Evolutionary conservation across 2,888 invertebrate genomes (phyloP), one percentile per base, ranked within the genome.

Genomic region (Tethea ocularis): DNA sequence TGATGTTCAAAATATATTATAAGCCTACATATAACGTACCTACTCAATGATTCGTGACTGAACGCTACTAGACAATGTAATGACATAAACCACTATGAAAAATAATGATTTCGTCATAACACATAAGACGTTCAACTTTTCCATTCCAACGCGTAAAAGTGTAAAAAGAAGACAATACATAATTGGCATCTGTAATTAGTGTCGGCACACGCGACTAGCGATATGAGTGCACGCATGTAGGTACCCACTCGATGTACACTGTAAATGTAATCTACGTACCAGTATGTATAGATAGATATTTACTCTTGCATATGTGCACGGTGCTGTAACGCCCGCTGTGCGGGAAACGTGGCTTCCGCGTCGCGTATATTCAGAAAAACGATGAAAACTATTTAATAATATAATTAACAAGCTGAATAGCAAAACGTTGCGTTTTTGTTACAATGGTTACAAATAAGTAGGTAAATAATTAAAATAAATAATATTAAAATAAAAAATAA

Each of bases 91-190:
- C 67, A 73, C 70, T 72, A 70, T 66, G 69, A 70, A 73, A 77
- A 77, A 63, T 67, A 75, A 78, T 77, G 72, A 79, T 83, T 80
- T 83, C 82, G 77, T 86, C 78, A 85, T 82, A 78, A 74, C 77
- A 80, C 80, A 75, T 78, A 76, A 86, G 80, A 81, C 86, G 75
- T 84, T 87, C 86, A 86, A 88, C 88, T 88, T 88, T 89, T 89
- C 86, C 86, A 87, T 86, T 88, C 80, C 81, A 78, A 80, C 74
- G 83, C 83, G 79, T 80, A 80, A 78, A 82, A 78, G 78, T 79
- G 81, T 82, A 86, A 88, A 87, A 83, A 81, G 66, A 70, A 82
- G 76, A 88, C 87, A 88, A 87, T 87, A 84, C 83, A 82, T 86
- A 83, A 83, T 82, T 79, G 80, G 71, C 73, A 75, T 72, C 64